Percentiles rank a stretch among this genome's conserved stretches.
phyloP scores from a whole-genome alignment of 2,797 vertebrate species.

The Eremophila alpestris region DNA sequence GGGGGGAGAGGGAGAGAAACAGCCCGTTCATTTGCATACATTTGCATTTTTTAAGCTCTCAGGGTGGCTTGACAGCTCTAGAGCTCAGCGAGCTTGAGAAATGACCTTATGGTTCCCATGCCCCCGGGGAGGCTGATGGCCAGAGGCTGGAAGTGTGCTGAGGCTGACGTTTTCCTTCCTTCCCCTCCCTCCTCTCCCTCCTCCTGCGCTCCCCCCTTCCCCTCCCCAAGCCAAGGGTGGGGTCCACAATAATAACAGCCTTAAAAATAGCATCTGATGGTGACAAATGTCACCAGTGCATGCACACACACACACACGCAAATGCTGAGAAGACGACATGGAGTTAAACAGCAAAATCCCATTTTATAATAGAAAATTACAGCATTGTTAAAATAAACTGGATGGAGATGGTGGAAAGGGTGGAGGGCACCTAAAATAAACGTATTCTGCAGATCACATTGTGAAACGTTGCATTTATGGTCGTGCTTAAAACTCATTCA shows the following conservation, averaged over 20 bases:
- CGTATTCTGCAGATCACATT: not conserved
- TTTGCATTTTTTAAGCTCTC: conserved; percentile 22
- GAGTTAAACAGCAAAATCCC: not conserved
- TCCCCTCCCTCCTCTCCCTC: conserved; percentile 10
- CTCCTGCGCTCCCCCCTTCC: not conserved
- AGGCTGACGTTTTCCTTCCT: conserved; percentile 35
- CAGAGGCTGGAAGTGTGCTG: conserved; percentile 21
- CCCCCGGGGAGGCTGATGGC: conserved; percentile 24
- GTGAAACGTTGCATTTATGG: not conserved
- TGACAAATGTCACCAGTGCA: not conserved
- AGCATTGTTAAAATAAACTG: conserved; percentile 10
- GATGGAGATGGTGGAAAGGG: not conserved
- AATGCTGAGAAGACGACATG: accelerated
- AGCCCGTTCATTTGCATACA: not conserved
- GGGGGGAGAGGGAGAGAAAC: not conserved
- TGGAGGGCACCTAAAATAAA: conserved; percentile 22
- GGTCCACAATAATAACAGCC: conserved; percentile 42
- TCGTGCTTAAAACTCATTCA: not conserved
- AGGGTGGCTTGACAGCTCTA: conserved; percentile 28
- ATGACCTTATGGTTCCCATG: conserved; percentile 54
- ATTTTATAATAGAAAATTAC: conserved; percentile 27
- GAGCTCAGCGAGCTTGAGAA: conserved; percentile 14
- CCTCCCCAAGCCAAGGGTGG: conserved; percentile 19
- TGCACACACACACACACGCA: not conserved
- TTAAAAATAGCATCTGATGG: conserved; percentile 20